Evolutionary conservation across 2,113 vertebrate species (phyloP).

Genomic region (Heptranchias perlo): DNA sequence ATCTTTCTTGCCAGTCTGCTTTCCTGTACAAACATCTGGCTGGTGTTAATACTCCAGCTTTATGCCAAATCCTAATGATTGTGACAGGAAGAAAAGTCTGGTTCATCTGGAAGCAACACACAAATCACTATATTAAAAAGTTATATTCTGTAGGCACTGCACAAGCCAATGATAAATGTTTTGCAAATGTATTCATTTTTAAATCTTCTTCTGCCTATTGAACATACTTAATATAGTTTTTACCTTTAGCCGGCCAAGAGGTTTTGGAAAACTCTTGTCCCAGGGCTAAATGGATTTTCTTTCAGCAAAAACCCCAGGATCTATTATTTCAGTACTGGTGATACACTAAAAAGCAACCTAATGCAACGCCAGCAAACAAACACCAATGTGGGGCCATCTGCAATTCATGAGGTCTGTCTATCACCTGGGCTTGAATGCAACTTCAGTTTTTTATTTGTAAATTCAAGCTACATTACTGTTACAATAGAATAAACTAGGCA

Average conservation of each 20-base stretch:
- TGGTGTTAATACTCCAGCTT: not conserved
- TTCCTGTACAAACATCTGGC: conserved; percentile 30
- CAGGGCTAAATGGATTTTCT: not conserved
- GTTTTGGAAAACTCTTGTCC: not conserved
- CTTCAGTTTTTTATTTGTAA: not conserved
- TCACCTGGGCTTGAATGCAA: not conserved
- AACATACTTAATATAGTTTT: not conserved
- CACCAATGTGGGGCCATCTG: not conserved
- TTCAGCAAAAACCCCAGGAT: too few species aligned
- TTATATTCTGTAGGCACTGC: not conserved
- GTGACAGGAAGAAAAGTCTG: conserved; percentile 10
- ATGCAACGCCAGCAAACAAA: not conserved
- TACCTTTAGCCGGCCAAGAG: not conserved
- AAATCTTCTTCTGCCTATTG: not conserved
- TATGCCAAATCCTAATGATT: conserved; percentile 33
- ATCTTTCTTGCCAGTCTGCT: not conserved
- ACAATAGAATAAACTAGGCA: not conserved
- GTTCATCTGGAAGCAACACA: conserved; percentile 12
- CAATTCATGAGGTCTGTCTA: not conserved
- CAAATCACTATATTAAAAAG: not conserved
- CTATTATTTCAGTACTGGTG: not conserved
- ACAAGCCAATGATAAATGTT: not conserved
- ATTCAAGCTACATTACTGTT: not conserved
- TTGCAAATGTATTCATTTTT: not conserved
- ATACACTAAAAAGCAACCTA: not conserved